Conservation (phyloP, 2,113 vertebrate genomes). For the Channa argus region DNA sequence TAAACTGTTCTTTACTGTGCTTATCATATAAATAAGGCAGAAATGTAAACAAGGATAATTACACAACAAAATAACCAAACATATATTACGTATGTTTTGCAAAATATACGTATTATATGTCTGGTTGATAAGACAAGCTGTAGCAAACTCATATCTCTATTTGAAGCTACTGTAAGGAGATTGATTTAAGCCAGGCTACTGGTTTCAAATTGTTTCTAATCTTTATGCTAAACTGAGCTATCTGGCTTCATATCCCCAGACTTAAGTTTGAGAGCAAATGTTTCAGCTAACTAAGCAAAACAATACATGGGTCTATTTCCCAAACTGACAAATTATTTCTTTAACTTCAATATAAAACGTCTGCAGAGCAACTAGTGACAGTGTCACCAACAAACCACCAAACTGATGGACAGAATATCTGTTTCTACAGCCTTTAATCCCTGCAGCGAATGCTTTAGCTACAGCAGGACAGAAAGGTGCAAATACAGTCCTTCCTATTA, state of each 20-base stretch:
- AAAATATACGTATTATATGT: no score
- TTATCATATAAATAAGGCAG: constrained; percentile 16
- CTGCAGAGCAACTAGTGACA: background rate
- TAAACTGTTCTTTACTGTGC: constrained; percentile 6
- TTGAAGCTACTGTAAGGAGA: no score
- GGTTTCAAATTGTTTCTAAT: background rate
- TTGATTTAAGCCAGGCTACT: background rate
- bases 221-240: constrained; percentile 5
- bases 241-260: background rate
- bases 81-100: no score
- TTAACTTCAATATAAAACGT: background rate
- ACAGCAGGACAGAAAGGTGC: background rate
- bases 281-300: background rate
- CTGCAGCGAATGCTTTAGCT: constrained; percentile 7
- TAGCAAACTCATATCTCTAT: no score
- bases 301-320: background rate
- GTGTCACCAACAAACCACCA: background rate
- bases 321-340: constrained; percentile 6
- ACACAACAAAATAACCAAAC: background rate
- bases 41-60: background rate
- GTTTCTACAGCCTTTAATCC: background rate
- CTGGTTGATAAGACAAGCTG: no score
- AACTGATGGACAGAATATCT: no score
- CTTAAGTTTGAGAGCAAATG: background rate
- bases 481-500: background rate